Base-by-base conservation (phyloP, 1,140 invertebrate genomes). In the Atopsyche davidsoni region DNA sequence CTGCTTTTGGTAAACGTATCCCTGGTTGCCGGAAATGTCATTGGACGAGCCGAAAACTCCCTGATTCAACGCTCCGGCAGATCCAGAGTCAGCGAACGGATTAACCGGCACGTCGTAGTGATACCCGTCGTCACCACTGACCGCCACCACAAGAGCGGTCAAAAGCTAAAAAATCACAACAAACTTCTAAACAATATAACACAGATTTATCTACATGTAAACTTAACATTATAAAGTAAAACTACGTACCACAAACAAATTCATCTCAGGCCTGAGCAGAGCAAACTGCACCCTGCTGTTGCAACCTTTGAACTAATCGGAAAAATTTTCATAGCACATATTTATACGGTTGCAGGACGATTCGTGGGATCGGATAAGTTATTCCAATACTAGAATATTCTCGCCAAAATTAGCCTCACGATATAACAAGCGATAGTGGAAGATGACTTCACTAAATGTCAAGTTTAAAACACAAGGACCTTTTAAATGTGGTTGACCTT, bases 311-410 rank as follows among this genome's bases (percentile, higher is more conserved):
- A 28, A 28, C 25, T 28, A n/a, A 28, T 28, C 7, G 25, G 7
- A 7, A 22, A 40, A 19, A 16, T n/a, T 4, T n/a, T 3, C 38
- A 66, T 65, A 59, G 64, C 65, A 14, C 64, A 59, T 53, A 64
- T 68, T 51, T 68, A 68, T 55, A 51, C 59, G 19, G 61, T 55
- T 16, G 59, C 62, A 24, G 61, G 61, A 50, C 62, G 67, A 61
- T 64, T 67, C 63, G 55, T 63, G 11, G 45, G 59, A 32, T 49
- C 67, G 34, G 19, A 40, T 18, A n/a, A 40, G 11, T 40, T 16
- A 34, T 34, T 34, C 16, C 32, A 34, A 34, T 34, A 34, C 32
- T n/a, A n/a, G n/a, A 13, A 34, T 34, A 34, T 34, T 11, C 3
- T 28, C n/a, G 16, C 32, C 32, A 34, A 16, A 34, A 34, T 38